Evolutionary conservation across 2,888 invertebrate genomes (phyloP).

Genomic region (Platerodrilus igneus): DNA sequence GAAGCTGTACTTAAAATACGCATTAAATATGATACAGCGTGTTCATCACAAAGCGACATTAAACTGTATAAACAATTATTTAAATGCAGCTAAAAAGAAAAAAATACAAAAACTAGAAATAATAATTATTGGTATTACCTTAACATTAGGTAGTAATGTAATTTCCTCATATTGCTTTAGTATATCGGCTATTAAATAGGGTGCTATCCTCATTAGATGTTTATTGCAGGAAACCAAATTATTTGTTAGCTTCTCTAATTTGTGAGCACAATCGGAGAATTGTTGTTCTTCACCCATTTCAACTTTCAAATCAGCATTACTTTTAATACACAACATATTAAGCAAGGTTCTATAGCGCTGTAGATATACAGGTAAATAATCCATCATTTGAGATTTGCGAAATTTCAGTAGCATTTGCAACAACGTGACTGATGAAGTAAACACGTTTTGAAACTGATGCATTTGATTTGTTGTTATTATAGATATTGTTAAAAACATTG

Average conservation of each 20-base stretch:
- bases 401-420: constrained; percentile 39
- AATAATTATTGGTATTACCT: constrained; percentile 41
- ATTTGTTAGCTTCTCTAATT: constrained; percentile 44
- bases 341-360: constrained; percentile 41
- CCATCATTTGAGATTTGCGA: constrained; percentile 39
- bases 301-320: constrained; percentile 32
- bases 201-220: constrained; percentile 46
- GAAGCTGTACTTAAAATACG: constrained; percentile 46
- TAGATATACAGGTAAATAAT: constrained; percentile 42
- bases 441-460: constrained; percentile 32
- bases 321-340: constrained; percentile 34
- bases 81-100: constrained; percentile 44
- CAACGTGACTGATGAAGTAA: constrained; percentile 31
- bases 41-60: constrained; percentile 48
- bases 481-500: constrained; percentile 34
- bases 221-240: constrained; percentile 40
- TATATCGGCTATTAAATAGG: constrained; percentile 50
- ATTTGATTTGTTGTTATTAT: constrained; percentile 26
- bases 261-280: constrained; percentile 42
- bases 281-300: constrained; percentile 25
- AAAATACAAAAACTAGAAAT: constrained; percentile 13
- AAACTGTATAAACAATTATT: constrained; percentile 49
- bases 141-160: constrained; percentile 47
- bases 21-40: constrained; percentile 47
- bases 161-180: constrained; percentile 47